Evolutionary conservation across 2,888 invertebrate species (phyloP), one percentile per base, ranked within the genome.

Genomic region (Plebejus anna): DNA sequence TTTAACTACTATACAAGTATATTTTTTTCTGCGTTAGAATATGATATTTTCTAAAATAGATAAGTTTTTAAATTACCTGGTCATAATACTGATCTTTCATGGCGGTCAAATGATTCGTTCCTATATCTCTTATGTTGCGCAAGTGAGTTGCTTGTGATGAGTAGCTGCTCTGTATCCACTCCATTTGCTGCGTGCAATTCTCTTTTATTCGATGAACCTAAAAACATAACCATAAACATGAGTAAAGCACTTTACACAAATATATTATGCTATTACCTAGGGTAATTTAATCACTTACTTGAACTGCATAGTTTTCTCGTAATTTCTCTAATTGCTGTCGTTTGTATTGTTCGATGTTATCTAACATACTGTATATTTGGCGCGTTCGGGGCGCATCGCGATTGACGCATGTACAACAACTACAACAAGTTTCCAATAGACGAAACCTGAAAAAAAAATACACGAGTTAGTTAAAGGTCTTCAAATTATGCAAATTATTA

Each of bases 131-230:
- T 83, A 99, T 97, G 85, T 98, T 98, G 83, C 96, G 96, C 76
- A 98, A 94, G 87, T 98, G 97, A 83, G 96, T 97, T 75, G 97
- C 96, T 90, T 98, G 98, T 59, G 96, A 95, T 82, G 97, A 96
- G 88, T 99, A 99, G 87, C 98, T 98, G 86, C 96, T 97, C 85
- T 98, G 96, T 81, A 99, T 97, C 96, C 97, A 97, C 84, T 98
- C 98, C 93, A 98, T 97, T 92, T 98, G 98, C 87, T 97, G 97
- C 42, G 97, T 96, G 87, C 98, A 99, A 86, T 99, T 98, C 85
- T 98, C 98, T 85, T 97, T 97, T 83, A 99, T 98, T 80, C 97
- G 95, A 88, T 97, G 97, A 82, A 98, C 98, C 96, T 96, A 87
- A 83, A 76, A 77, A 79, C 47, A 66, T 0, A 66, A 11, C 76